Conservation (phyloP, 1,140 invertebrate genomes). For the Pseudomyrmex concolor region DNA sequence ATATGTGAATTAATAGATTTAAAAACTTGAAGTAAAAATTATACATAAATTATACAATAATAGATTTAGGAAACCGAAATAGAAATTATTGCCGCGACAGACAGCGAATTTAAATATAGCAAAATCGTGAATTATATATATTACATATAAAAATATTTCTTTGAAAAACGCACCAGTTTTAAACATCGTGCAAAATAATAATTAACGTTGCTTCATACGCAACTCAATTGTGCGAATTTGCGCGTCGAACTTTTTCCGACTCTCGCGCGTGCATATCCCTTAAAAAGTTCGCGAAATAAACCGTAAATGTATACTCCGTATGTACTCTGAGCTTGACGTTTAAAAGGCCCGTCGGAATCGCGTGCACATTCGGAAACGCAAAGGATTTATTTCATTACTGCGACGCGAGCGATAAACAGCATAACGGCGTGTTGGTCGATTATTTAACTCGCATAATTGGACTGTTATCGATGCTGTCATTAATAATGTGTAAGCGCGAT, state of each 20-base stretch:
- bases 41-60: too few relatives aligned
- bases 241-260: not conserved
- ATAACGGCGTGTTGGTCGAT: constrained; percentile 15
- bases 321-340: not conserved
- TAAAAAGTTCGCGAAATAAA: not conserved
- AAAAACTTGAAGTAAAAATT: too few relatives aligned
- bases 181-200: constrained; percentile 7
- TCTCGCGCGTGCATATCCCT: not conserved
- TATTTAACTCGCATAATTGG: constrained; percentile 52
- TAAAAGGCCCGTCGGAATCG: not conserved
- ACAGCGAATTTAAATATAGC: too few relatives aligned
- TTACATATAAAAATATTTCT: not conserved
- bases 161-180: not conserved
- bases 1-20: not conserved
- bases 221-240: not conserved
- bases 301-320: not conserved
- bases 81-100: too few relatives aligned
- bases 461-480: constrained; percentile 50
- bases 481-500: constrained; percentile 44
- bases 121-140: not conserved
- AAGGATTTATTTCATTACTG: constrained; percentile 28
- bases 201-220: not conserved
- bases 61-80: not conserved
- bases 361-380: not conserved
- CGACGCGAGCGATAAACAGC: constrained; percentile 4